Evolutionary conservation across 1,140 invertebrate genomes (phyloP), one percentile per base, ranked within the genome.

Genomic region (Saccostrea glomerata): DNA sequence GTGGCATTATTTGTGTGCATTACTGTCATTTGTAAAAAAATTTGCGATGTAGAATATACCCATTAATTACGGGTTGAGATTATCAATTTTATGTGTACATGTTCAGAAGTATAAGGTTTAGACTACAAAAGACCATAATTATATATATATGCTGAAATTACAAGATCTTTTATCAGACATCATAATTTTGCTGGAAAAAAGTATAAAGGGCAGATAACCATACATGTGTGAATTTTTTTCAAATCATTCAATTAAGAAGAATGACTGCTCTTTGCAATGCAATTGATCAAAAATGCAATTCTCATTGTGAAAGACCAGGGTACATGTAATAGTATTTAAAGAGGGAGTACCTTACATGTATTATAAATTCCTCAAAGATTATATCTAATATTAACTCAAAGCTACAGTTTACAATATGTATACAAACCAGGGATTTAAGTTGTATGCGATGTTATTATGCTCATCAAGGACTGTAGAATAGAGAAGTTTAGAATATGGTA

Each of bases 101-200:
- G 58, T 63, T 63, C n/a, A 63, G n/a, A n/a, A 63, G n/a, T n/a
- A n/a, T n/a, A 63, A 63, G 58, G n/a, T 63, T 20, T 63, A 63
- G 17, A 20, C 58, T 20, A 63, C 17, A 63, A 20, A 17, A n/a
- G n/a, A 63, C 17, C 58, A 60, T 17, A 60, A 60, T 60, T 60
- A 20, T 60, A 63, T 63, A 63, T 63, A 63, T 63, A 63, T 63
- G n/a, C 58, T 17, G 58, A 20, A 17, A 5, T 17, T n/a, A 20
- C 3, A 63, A 47, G 47, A 47, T 47, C 47, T 47, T 6, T 47
- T 47, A 7, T 47, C 6, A 47, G 6, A 6, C 9, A 47, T 47
- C 47, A 47, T 47, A 47, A 6, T 47, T 47, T 47, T 47, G 47
- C 47, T 47, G 47, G 47, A 47, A 47, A 47, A 47, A 7, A 47